These are phyloP conservation scores for Lagopus muta DNA, from an alignment of 2,113 vertebrate genomes.

Conservation along the genomic window DNA sequence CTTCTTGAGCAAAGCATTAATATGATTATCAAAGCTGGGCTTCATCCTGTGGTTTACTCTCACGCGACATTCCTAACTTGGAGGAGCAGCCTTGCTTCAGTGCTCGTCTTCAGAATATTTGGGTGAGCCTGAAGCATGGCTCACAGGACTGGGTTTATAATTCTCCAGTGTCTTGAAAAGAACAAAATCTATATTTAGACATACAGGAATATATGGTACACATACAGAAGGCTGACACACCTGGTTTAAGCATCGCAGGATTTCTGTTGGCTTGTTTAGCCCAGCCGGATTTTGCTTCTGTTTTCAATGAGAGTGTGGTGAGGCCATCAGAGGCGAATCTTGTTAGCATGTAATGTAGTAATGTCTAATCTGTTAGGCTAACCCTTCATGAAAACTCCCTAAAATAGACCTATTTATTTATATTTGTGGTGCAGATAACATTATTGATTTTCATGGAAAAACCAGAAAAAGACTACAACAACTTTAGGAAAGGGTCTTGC, in stretches of 20 bases:
- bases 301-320: background rate
- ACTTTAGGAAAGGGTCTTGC: background rate
- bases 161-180: background rate
- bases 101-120: background rate
- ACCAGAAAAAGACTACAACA: background rate
- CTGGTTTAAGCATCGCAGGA: background rate
- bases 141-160: background rate
- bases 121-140: background rate
- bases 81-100: background rate
- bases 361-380: background rate
- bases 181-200: background rate
- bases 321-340: background rate
- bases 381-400: background rate
- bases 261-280: background rate
- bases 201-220: background rate
- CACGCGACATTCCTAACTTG: background rate
- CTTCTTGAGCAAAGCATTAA: constrained; percentile 61
- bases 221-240: background rate
- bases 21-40: constrained; percentile 22
- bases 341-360: background rate
- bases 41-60: background rate
- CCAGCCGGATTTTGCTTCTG: background rate
- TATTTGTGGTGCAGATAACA: background rate
- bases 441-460: background rate
- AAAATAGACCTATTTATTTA: background rate